Percentiles rank a stretch among this genome's conserved stretches.
Evolutionary conservation across 2,113 vertebrate species (phyloP).

Genomic region (Indri indri): DNA sequence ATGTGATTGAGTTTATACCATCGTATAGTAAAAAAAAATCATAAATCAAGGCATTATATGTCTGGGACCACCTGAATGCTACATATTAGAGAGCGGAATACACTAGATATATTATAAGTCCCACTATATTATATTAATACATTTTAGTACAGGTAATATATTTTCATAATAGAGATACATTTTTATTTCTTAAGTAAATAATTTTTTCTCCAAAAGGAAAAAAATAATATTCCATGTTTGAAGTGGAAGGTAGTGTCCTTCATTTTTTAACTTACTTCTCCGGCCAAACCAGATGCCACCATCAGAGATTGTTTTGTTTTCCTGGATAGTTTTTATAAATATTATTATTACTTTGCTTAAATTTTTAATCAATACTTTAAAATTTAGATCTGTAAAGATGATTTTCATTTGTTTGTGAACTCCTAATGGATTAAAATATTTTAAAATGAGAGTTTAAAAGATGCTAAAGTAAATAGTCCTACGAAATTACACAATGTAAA

Average conservation of each 20-base stretch:
- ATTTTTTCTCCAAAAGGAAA: background rate
- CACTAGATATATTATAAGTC: background rate
- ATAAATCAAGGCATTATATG: background rate
- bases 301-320: background rate
- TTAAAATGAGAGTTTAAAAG: background rate
- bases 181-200: background rate
- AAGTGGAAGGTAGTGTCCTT: background rate
- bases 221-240: background rate
- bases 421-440: background rate
- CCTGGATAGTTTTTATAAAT: background rate
- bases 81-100: background rate
- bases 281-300: background rate
- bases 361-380: background rate
- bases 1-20: background rate
- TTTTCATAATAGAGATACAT: background rate
- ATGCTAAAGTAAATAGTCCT: background rate
- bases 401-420: background rate
- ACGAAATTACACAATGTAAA: background rate
- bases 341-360: background rate
- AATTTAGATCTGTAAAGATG: background rate
- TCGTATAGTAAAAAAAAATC: background rate
- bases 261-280: background rate
- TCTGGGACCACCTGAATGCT: background rate
- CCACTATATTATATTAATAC: background rate
- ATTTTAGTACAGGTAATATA: background rate